Base-by-base conservation (phyloP, 2,888 invertebrate genomes). In the Pyrgus malvae region DNA sequence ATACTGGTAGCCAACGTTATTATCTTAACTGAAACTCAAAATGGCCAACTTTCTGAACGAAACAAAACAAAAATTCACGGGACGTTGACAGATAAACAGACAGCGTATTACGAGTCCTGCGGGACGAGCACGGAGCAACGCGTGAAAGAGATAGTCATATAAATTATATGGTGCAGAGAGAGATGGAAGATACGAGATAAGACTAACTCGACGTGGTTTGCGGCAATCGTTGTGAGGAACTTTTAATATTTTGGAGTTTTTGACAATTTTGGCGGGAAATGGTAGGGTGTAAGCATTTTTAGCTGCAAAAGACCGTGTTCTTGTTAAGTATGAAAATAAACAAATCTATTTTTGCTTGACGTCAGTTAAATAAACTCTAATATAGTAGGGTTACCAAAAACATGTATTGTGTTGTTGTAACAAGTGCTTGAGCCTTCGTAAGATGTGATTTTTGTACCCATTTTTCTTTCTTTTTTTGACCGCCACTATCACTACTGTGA, bases 1-100 rank as follows among this genome's bases (percentile, higher is more conserved):
- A 38, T 8, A 7, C 16, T 16, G 14, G 37, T 5, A 2, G 17
- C n/a, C 9, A 38, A 3, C 23, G 3, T 23, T 23, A 3, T 3
- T 23, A 23, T 23, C 23, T 23, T 6, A 3, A 23, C 4, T 23
- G 23, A 23, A 23, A 23, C 23, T 23, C 23, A 23, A 40, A 40
- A 40, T 4, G 9, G 6, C 40, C 19, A 48, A 48, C 48, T 46
- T 46, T 29, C n/a, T 12, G 35, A 33, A 46, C 35, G 27, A 57
- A 54, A 49, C 41, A 42, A 38, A 57, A 46, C 57, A 42, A 49
- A 48, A 48, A 40, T 53, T 57, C 38, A 19, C 31, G 29, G 29
- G 27, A 54, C 31, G 45, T 44, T 54, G 54, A 57, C 45, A 54
- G 54, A 48, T 48, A 57, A 57, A 57, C 57, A 41, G 54, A 46